These are phyloP conservation scores for Pteronura brasiliensis DNA, from an alignment of 2,113 vertebrate genomes.

Conservation along the genomic window DNA sequence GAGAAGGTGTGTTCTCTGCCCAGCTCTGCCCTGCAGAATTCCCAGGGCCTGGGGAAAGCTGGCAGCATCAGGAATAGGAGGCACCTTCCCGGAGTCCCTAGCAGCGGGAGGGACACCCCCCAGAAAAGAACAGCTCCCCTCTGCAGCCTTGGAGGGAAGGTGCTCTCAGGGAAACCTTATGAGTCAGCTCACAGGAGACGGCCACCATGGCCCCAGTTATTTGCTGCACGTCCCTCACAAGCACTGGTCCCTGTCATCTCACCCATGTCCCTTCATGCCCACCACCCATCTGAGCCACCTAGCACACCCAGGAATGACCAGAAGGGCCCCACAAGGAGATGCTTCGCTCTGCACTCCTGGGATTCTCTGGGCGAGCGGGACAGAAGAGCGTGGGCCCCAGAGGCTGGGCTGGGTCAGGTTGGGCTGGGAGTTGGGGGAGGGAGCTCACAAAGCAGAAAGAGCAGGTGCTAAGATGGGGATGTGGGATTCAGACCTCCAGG, in stretches of 20 bases:
- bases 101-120: background rate
- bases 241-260: accelerated
- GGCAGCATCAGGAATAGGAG: background rate
- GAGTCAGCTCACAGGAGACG: background rate
- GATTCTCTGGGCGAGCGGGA: no score
- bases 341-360: accelerated
- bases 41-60: background rate
- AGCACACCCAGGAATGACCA: accelerated
- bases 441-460: background rate
- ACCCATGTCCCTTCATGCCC: background rate
- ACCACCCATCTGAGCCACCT: background rate
- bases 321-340: accelerated
- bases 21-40: background rate
- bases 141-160: background rate
- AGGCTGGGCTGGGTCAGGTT: background rate
- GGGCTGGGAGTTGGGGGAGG: background rate
- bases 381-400: accelerated
- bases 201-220: background rate
- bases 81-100: background rate
- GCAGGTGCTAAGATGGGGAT: background rate
- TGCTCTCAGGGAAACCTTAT: accelerated
- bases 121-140: background rate
- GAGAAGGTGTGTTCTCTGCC: background rate
- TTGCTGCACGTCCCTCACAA: accelerated
- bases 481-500: background rate